Evolutionary conservation across 2,113 vertebrate species (phyloP), one percentile per base, ranked within the genome.

Genomic region (Alouatta palliata): DNA sequence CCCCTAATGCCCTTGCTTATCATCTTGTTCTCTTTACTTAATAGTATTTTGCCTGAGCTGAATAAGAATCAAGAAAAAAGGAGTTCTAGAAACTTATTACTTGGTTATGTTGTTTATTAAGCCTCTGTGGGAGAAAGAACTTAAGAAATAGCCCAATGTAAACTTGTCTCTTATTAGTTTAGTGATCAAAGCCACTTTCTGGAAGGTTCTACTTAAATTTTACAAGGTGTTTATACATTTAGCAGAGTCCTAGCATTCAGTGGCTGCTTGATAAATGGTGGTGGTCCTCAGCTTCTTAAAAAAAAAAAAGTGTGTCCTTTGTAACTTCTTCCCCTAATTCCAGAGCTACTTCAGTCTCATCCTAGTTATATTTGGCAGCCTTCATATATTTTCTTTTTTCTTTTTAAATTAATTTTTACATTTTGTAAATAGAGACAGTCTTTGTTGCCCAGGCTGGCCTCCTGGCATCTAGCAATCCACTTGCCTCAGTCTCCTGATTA

Each of bases 1-100:
- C 91, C n/a, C 56, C 40, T 5, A 4, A 3, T 49, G 49, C 5
- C 8, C 8, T 89, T 89, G 56, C 20, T 58, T 37, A 35, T 94
- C 27, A 45, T 86, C 14, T 61, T 84, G 27, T 40, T 70, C 27
- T 54, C 40, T 76, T 73, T 61, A 61, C 13, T 17, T 83, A 35
- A 45, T 3, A 64, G 25, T 61, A 40, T 86, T 95, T 77, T 96
- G 27, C 5, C 32, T 93, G n/a, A 47, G 43, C 70, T 77, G 27
- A 68, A 66, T 52, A 17, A 94, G 54, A 96, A 79, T 88, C 40
- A 88, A 81, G 47, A 87, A 94, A 88, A 83, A 90, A 14, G 68
- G 43, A 32, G 30, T 30, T 56, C 11, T 27, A 25, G 37, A 84
- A 66, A 61, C 10, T 47, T 79, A 45, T 8, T 73, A 6, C 9